Base-by-base conservation (phyloP, 2,113 vertebrate species). In the Pristiophorus japonicus region DNA sequence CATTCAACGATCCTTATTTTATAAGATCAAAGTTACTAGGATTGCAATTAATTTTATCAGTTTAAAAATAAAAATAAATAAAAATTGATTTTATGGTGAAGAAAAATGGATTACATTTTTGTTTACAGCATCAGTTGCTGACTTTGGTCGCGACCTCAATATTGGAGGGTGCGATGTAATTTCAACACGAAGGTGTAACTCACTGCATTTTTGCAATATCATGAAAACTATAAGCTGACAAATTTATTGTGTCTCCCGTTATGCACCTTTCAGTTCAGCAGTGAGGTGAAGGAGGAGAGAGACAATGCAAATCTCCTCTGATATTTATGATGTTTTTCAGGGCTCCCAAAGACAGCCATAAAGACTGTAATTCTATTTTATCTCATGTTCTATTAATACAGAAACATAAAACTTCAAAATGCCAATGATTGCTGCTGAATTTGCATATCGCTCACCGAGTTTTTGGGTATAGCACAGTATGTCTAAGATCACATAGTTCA, bases 1-100 rank as follows among this genome's bases (percentile, higher is more conserved):
- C 85, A 88, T 95, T 96, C 96, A 96, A 96, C 96, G 94, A 96
- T 97, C 96, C 96, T 96, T 96, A 96, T 96, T 97, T 96, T 94
- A 96, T 94, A 84, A 95, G 96, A 96, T 96, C 95, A 96, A 95
- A 94, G 45, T 96, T 88, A 96, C 93, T 96, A 47, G 95, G 96
- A 96, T 96, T 96, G 65, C 34, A 97, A 97, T 96, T 97, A 97
- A 97, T 96, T 96, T 96, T 95, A 22, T 67, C 95, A 88, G 55
- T 96, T 96, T 96, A 62, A 96, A 96, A 96, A 96, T 45, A 96
- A 95, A 95, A 95, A 24, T 92, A 95, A 78, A 62, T 90, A 34
- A 96, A 73, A 95, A 96, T 66, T 47, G 14, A 95, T 96, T 97
- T 96, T 95, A 12, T 42, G 4, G 22, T 95, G 51, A 88, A 96